Conservation (phyloP, 2,113 vertebrate genomes). For the Chaetops frenatus region DNA sequence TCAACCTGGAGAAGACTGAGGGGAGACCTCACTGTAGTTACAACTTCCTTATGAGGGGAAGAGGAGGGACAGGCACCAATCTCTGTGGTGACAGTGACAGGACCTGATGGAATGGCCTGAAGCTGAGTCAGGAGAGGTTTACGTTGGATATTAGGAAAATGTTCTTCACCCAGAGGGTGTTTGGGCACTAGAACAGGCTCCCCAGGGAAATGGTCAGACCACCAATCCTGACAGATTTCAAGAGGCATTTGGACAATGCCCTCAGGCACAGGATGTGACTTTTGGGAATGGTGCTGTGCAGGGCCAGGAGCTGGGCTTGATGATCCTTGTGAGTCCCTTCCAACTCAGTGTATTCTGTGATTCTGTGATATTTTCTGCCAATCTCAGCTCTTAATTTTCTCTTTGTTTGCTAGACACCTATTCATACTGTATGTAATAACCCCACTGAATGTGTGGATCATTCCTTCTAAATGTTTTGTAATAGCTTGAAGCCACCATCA, state of each 20-base stretch:
- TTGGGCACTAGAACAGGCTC: background rate
- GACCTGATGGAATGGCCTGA: rapidly evolving
- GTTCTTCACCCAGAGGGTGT: background rate
- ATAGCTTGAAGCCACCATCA: background rate
- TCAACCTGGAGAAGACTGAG: background rate
- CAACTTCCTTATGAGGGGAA: background rate
- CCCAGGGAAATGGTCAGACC: background rate
- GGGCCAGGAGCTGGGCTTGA: too few relatives aligned
- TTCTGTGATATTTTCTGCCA: background rate
- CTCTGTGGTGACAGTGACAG: background rate
- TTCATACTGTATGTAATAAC: background rate
- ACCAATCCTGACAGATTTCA: background rate
- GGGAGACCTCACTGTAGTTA: background rate
- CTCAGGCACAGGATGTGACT: background rate
- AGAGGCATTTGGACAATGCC: background rate
- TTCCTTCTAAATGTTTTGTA: background rate
- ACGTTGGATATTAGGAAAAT: background rate
- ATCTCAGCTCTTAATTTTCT: background rate
- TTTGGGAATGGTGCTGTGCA: background rate
- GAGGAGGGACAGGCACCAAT: too few relatives aligned
- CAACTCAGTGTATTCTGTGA: background rate
- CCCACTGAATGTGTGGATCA: background rate
- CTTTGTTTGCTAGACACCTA: background rate
- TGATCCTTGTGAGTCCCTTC: background rate
- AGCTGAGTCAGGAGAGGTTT: background rate